Evolutionary conservation across 1,140 invertebrate genomes (phyloP).

Genomic region (Hyles euphorbiae): DNA sequence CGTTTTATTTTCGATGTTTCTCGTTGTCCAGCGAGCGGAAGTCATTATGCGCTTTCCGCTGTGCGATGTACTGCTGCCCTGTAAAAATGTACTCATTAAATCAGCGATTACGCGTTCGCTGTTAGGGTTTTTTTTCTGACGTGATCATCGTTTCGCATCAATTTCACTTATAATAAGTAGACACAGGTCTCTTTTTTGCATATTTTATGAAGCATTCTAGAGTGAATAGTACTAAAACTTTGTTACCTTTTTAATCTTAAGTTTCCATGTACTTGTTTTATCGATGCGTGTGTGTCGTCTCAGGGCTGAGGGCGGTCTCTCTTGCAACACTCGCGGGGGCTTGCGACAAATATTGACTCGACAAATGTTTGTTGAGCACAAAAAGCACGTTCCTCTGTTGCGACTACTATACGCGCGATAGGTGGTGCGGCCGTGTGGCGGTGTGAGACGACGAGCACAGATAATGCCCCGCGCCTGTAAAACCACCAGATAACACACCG

Average conservation of each 20-base stretch:
- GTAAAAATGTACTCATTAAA: conserved; percentile 71
- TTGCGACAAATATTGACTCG: conserved; percentile 63
- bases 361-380: conserved; percentile 55
- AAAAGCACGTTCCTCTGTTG: conserved; percentile 47
- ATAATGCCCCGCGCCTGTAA: conserved; percentile 36
- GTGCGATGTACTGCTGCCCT: conserved; percentile 49
- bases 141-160: neutral
- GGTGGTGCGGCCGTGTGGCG: conserved; percentile 23
- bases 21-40: conserved; percentile 59
- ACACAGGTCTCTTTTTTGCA: neutral
- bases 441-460: conserved; percentile 21
- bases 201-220: neutral
- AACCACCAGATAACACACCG: conserved; percentile 46
- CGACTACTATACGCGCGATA: conserved; percentile 40
- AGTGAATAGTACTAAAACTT: neutral
- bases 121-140: neutral
- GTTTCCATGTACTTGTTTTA: neutral
- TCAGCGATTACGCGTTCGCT: conserved; percentile 45
- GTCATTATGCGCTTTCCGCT: conserved; percentile 70
- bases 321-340: conserved; percentile 51
- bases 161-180: neutral
- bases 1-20: conserved; percentile 63
- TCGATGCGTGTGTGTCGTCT: conserved; percentile 11
- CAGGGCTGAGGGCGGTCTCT: conserved; percentile 26
- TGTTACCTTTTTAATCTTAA: too few relatives aligned